Evolutionary conservation across 2,888 invertebrate species (phyloP).

Genomic region (Parapristionchus giblindavisi): DNA sequence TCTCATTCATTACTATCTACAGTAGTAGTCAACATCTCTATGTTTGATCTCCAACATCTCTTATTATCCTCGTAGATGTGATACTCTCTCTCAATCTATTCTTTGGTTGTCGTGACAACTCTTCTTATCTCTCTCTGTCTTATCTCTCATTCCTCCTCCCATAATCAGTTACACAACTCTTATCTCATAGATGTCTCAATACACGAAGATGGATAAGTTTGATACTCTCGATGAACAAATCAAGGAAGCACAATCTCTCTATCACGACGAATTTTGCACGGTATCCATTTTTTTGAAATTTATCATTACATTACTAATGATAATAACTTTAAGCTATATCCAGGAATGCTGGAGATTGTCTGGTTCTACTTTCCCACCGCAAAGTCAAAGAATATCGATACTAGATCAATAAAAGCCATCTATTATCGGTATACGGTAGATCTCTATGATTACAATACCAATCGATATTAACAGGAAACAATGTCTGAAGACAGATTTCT

Average conservation of each 20-base stretch:
- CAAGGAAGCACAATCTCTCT: not conserved
- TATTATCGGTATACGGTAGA: slow-evolving; percentile 6
- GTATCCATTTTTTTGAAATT: not conserved
- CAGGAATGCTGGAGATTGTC: slow-evolving; percentile 16
- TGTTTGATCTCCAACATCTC: too few relatives aligned
- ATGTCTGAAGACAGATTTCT: slow-evolving; percentile 2
- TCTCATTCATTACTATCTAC: too few relatives aligned
- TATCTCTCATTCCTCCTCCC: too few relatives aligned
- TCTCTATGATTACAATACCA: not conserved
- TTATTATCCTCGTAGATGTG: too few relatives aligned
- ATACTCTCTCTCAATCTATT: too few relatives aligned
- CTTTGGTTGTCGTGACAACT: too few relatives aligned
- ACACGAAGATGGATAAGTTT: too few relatives aligned
- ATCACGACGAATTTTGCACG: not conserved
- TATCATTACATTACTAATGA: not conserved
- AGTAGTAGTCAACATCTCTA: too few relatives aligned
- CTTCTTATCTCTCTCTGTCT: too few relatives aligned
- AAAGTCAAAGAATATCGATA: slow-evolving; percentile 6
- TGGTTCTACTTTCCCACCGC: slow-evolving; percentile 35
- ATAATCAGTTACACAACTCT: too few relatives aligned
- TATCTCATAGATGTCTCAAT: too few relatives aligned
- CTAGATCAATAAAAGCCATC: not conserved
- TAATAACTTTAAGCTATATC: not conserved
- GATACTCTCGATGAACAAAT: not conserved
- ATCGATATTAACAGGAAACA: slow-evolving; percentile 9